Conservation (phyloP, 2,888 invertebrate species). For the Lycaena phlaeas region DNA sequence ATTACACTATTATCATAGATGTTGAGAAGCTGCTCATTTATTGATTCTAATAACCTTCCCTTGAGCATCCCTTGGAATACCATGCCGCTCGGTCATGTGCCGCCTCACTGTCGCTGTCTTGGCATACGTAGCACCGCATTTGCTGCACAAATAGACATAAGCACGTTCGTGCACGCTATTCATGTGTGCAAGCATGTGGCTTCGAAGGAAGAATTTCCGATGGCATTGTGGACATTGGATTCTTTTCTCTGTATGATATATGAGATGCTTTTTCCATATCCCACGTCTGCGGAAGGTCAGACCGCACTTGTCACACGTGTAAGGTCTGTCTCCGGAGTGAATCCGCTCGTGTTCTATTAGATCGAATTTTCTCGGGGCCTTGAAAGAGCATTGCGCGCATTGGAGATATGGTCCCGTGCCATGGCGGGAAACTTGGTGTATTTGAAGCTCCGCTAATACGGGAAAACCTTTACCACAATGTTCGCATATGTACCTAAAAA, state of each 20-base stretch:
- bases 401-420: conserved; percentile 40
- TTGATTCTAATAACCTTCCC: conserved; percentile 43
- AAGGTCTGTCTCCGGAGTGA: conserved; percentile 57
- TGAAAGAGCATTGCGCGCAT: conserved; percentile 47
- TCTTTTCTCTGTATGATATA: conserved; percentile 49
- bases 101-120: conserved; percentile 43
- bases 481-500: conserved; percentile 43
- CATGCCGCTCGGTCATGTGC: conserved; percentile 48
- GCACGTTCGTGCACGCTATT: conserved; percentile 49
- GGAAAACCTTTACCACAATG: conserved; percentile 53
- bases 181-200: conserved; percentile 42
- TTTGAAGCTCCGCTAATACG: conserved; percentile 31
- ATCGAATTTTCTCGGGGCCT: conserved; percentile 39
- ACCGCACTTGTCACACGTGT: conserved; percentile 56
- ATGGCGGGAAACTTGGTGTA: conserved; percentile 43
- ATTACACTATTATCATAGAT: too few relatives aligned
- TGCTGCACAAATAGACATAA: conserved; percentile 43
- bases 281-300: conserved; percentile 48
- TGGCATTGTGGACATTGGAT: conserved; percentile 47
- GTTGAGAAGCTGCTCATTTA: conserved; percentile 22
- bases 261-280: conserved; percentile 52
- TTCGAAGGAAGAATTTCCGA: conserved; percentile 36
- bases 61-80: conserved; percentile 48
- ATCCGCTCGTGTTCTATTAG: conserved; percentile 48
- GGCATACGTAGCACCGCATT: conserved; percentile 49